Evolutionary conservation across 2,797 vertebrate species (phyloP).

Genomic region (Peromyscus aztecus): DNA sequence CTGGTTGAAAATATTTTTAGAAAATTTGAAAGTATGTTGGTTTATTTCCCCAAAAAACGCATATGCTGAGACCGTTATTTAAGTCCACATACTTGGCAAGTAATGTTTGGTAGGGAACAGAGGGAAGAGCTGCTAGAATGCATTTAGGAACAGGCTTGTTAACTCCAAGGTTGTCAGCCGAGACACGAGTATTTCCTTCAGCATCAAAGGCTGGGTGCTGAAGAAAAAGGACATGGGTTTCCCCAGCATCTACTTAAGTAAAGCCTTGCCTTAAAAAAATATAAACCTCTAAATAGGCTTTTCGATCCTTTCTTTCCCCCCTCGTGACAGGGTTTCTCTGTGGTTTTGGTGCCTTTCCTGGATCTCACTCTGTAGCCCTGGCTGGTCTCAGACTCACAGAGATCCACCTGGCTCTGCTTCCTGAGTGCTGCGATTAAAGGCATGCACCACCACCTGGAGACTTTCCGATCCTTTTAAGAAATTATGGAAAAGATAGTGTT

Average conservation of each 20-base stretch:
- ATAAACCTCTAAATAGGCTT: not conserved
- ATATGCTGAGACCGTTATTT: constrained; percentile 32
- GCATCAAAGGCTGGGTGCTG: not conserved
- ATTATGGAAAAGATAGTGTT: not conserved
- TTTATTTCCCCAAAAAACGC: not conserved
- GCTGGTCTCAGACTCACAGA: too few relatives aligned
- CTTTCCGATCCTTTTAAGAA: not conserved
- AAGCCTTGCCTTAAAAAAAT: not conserved
- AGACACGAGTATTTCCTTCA: not conserved
- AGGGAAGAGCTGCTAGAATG: not conserved
- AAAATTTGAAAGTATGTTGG: constrained; percentile 51
- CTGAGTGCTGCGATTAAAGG: too few relatives aligned
- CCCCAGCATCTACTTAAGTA: not conserved
- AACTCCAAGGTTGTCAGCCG: rapidly evolving
- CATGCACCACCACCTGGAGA: not conserved
- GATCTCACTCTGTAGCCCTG: too few relatives aligned
- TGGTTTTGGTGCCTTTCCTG: too few relatives aligned
- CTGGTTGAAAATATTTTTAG: constrained; percentile 52
- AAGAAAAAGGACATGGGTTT: not conserved
- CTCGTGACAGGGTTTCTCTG: too few relatives aligned
- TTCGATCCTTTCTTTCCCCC: not conserved
- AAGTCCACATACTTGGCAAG: not conserved
- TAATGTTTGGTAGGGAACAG: not conserved
- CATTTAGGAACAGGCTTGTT: not conserved
- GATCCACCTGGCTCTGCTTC: too few relatives aligned